Evolutionary conservation across 2,797 vertebrate species (phyloP).

Genomic region (Neomorphus geoffroyi): DNA sequence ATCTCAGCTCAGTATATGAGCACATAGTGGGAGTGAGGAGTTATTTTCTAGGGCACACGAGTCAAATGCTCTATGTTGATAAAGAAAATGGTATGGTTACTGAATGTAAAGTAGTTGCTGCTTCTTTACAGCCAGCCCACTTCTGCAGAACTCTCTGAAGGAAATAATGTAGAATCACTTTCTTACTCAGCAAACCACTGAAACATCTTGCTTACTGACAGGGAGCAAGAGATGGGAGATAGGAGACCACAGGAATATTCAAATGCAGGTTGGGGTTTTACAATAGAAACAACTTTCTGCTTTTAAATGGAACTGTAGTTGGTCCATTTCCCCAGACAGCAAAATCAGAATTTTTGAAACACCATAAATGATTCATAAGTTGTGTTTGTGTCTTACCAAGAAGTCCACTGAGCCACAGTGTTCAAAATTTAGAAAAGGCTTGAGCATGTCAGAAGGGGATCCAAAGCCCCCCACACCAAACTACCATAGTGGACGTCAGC

Average conservation of each 20-base stretch:
- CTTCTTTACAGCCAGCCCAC: constrained; percentile 7
- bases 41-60: constrained; percentile 54
- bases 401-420: not conserved
- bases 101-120: constrained; percentile 38
- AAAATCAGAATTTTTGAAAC: constrained; percentile 22
- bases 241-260: not conserved
- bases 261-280: constrained; percentile 9
- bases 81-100: constrained; percentile 47
- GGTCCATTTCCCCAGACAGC: constrained; percentile 12
- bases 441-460: not conserved
- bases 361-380: not conserved
- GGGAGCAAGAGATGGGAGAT: not conserved
- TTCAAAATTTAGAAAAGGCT: not conserved
- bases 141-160: constrained; percentile 22
- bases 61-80: constrained; percentile 40
- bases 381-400: not conserved
- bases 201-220: constrained; percentile 24
- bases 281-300: constrained; percentile 36
- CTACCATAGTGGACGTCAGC: not conserved
- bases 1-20: constrained; percentile 1
- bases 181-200: not conserved
- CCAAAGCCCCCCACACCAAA: not conserved
- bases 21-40: not conserved
- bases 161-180: not conserved
- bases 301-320: constrained; percentile 33